These are phyloP conservation scores for Gymnoscelis rufifasciata DNA, from an alignment of 2,888 invertebrate genomes.

Conservation along the genomic window DNA sequence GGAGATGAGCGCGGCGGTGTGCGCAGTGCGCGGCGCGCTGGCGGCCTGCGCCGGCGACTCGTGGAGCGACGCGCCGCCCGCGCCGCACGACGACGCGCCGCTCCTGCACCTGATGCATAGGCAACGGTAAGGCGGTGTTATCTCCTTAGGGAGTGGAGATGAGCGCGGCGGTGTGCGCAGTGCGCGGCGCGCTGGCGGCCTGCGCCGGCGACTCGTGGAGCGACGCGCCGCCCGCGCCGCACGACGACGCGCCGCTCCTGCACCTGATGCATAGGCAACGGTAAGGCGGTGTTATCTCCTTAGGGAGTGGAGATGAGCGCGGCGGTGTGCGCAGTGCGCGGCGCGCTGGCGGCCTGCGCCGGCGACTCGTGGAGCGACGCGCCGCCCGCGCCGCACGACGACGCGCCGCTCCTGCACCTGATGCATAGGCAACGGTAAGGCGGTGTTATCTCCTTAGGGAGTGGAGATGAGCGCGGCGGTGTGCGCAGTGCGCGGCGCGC, in stretches of 20 bases:
- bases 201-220: constrained; percentile 46
- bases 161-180: constrained; percentile 18
- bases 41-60: constrained; percentile 42
- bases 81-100: constrained; percentile 56
- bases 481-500: constrained; percentile 59
- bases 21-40: constrained; percentile 54
- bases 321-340: no score
- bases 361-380: constrained; percentile 44
- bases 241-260: constrained; percentile 57
- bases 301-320: no score
- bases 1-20: no score
- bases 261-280: constrained; percentile 60
- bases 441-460: no score
- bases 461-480: no score
- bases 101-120: constrained; percentile 59
- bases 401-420: constrained; percentile 52
- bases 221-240: constrained; percentile 45
- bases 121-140: constrained; percentile 50
- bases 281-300: constrained; percentile 33
- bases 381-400: constrained; percentile 53
- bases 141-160: no score
- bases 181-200: constrained; percentile 54
- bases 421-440: constrained; percentile 62
- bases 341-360: constrained; percentile 48
- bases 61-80: constrained; percentile 44